Base-by-base conservation (phyloP, 2,797 vertebrate genomes). In the Falco naumanni region DNA sequence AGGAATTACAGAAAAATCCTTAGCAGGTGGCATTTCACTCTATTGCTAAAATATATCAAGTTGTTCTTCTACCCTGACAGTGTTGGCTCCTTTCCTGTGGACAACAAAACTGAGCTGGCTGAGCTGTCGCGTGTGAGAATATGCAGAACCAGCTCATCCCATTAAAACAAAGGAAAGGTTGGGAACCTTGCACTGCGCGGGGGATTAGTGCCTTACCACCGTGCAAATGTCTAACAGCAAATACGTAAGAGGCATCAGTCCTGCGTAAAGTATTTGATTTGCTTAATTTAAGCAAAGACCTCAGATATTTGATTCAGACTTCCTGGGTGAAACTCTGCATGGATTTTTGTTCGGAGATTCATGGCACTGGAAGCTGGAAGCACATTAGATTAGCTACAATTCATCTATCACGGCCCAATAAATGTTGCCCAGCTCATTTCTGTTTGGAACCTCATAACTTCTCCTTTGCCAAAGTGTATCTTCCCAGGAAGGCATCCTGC, bases 331-430 rank as follows among this genome's bases (percentile, higher is more conserved):
- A 87, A 83, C 45, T 37, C 71, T 33, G 70, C 66, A 29, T 79
- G 87, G 51, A 13, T 78, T 92, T 89, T 77, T 87, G 17, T 48
- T 51, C 6, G 5, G 87, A 93, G 96, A 86, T 94, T 89, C 91
- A 89, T 81, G 89, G 92, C 84, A 21, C 56, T 65, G 85, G 91
- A 65, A 76, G 82, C 79, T 79, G 79, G 84, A 61, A 88, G 79
- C 66, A 48, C 93, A 72, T 95, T 90, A 81, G 34, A 6, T 33
- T 53, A 72, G 59, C 13, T 45, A 14, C 57, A 37, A 7, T 47
- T 48, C 89, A 64, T 96, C 93, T 50, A 34, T 96, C 95, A 91
- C 17, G 0, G 6, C 75, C 92, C 92, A 80, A 87, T 92, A 89
- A 94, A 78, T 11, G 64, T 37, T 81, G 61, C 89, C 78, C 54